A percentile compares a stretch with the other conserved stretches of the same genome.
These are phyloP conservation scores for Melanotaenia nigrans DNA, from an alignment of 2,797 vertebrate genomes.

Conservation along the genomic window DNA sequence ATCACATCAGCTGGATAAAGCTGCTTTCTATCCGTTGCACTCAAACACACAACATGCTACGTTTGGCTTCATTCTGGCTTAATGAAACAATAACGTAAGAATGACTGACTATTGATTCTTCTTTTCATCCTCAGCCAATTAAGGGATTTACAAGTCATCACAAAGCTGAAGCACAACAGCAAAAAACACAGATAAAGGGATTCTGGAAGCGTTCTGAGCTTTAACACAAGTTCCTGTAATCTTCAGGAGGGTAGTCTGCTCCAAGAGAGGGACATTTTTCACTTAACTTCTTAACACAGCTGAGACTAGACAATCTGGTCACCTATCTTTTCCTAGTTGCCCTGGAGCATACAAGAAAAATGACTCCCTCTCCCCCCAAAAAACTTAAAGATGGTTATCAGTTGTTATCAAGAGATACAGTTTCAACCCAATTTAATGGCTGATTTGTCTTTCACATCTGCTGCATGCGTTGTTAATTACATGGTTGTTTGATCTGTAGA, in stretches of 20 bases:
- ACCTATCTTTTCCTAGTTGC: background rate
- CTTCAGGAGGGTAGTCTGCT: background rate
- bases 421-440: background rate
- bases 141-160: conserved; percentile 38
- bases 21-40: conserved; percentile 10
- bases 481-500: background rate
- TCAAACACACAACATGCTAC: conserved; percentile 4
- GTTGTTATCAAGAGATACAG: background rate
- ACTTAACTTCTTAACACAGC: background rate
- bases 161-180: conserved; percentile 19
- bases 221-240: conserved; percentile 3
- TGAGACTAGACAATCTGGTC: conserved; percentile 9
- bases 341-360: background rate
- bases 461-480: background rate
- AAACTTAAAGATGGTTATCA: background rate
- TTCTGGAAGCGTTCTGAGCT: conserved; percentile 7
- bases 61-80: conserved; percentile 27
- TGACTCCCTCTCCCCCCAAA: background rate
- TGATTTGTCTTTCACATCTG: background rate
- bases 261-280: background rate
- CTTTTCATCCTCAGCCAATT: conserved; percentile 39
- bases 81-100: conserved; percentile 33
- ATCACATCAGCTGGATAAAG: conserved; percentile 41
- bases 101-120: conserved; percentile 51
- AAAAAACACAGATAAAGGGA: conserved; percentile 24